Evolutionary conservation across 2,113 vertebrate species (phyloP).

Genomic region (Ciconia boyciana): DNA sequence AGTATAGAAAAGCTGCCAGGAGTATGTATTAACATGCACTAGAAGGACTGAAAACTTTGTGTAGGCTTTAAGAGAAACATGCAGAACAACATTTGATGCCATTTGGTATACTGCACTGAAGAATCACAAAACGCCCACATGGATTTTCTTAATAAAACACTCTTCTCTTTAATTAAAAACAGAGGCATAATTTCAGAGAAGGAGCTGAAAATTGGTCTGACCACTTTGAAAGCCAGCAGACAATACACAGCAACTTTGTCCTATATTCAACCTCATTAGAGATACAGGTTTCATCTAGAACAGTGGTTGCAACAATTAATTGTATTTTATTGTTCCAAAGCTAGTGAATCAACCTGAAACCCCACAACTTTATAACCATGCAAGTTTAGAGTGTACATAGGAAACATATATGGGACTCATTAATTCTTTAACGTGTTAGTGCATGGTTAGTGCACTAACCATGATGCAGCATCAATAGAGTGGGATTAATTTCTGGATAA

Average conservation of each 20-base stretch:
- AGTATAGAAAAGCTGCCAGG: background rate
- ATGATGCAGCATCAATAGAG: background rate
- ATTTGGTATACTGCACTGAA: constrained; percentile 34
- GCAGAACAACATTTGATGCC: background rate
- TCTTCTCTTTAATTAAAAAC: background rate
- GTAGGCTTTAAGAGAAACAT: background rate
- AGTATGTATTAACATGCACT: background rate
- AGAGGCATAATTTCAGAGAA: background rate
- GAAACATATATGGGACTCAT: background rate
- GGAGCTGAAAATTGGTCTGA: background rate
- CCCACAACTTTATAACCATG: background rate
- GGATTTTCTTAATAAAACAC: background rate
- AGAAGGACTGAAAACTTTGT: background rate
- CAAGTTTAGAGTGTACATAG: background rate
- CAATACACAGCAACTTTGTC: background rate
- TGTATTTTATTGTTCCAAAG: background rate
- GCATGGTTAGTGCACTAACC: background rate
- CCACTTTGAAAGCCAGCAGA: background rate
- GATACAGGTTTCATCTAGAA: background rate
- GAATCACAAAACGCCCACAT: background rate
- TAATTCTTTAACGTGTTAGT: background rate
- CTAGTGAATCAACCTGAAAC: background rate
- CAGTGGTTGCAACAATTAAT: background rate
- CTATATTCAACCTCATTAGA: background rate
- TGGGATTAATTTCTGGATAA: background rate